These are phyloP conservation scores for Loripinus fragilis DNA, from an alignment of 2,888 invertebrate genomes.

Conservation along the genomic window DNA sequence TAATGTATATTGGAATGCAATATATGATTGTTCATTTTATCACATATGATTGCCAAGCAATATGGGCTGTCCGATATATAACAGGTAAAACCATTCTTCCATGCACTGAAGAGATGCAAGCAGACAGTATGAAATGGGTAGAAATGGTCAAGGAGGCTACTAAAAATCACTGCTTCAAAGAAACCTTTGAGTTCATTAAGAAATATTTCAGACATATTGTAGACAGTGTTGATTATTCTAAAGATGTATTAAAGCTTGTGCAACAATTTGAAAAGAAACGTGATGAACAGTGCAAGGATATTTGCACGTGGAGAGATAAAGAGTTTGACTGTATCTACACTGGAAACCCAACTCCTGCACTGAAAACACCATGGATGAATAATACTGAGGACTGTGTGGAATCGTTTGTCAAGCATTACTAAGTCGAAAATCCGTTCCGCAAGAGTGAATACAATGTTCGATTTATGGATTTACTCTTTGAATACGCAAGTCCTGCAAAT, in stretches of 20 bases:
- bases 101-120: not conserved
- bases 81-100: not conserved
- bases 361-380: slow-evolving; percentile 13
- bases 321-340: slow-evolving; percentile 9
- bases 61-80: not conserved
- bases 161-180: not conserved
- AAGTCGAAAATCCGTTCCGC: too few species aligned
- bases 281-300: not conserved
- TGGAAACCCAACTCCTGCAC: slow-evolving; percentile 5
- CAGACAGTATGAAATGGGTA: not conserved
- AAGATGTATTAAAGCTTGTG: not conserved
- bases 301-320: slow-evolving; percentile 8
- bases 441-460: too few species aligned
- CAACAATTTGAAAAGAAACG: not conserved
- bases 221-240: not conserved
- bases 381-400: slow-evolving; percentile 20
- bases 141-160: not conserved
- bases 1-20: not conserved
- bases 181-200: not conserved
- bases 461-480: too few species aligned
- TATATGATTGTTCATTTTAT: not conserved
- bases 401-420: too few species aligned
- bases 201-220: not conserved
- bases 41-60: not conserved
- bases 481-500: too few species aligned